Evolutionary conservation across 2,888 invertebrate species (phyloP).

Genomic region (Nycteola revayana): DNA sequence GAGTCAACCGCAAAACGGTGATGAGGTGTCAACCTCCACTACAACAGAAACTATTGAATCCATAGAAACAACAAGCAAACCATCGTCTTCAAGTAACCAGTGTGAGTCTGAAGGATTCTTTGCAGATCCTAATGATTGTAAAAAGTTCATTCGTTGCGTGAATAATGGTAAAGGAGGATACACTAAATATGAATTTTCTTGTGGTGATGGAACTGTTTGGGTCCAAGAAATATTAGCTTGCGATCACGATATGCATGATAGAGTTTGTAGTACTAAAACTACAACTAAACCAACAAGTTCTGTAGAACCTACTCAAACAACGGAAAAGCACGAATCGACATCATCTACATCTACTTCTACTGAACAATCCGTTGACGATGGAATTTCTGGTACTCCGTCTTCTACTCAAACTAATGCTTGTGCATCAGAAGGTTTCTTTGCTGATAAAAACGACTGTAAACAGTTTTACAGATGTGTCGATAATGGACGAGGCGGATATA

Average conservation of each 20-base stretch:
- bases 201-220: conserved; percentile 87
- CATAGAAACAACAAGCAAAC: conserved; percentile 18
- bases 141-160: conserved; percentile 88
- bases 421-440: conserved; percentile 70
- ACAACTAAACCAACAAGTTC: conserved; percentile 24
- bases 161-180: conserved; percentile 67
- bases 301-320: conserved; percentile 26
- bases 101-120: conserved; percentile 87
- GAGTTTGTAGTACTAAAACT: conserved; percentile 42
- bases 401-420: conserved; percentile 41
- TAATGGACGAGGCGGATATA: conserved; percentile 65
- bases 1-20: conserved; percentile 4
- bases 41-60: conserved; percentile 18
- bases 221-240: conserved; percentile 83
- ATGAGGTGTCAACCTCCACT: conserved; percentile 11
- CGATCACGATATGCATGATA: conserved; percentile 51
- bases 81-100: conserved; percentile 25
- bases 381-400: conserved; percentile 28
- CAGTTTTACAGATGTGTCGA: conserved; percentile 77
- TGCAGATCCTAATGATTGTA: conserved; percentile 85
- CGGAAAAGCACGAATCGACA: conserved; percentile 19
- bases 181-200: conserved; percentile 82
- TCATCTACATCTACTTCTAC: conserved; percentile 11
- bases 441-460: conserved; percentile 67
- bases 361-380: conserved; percentile 28